phyloP scores from a whole-genome alignment of 2,113 vertebrate genomes.

The Pteropus alecto region DNA sequence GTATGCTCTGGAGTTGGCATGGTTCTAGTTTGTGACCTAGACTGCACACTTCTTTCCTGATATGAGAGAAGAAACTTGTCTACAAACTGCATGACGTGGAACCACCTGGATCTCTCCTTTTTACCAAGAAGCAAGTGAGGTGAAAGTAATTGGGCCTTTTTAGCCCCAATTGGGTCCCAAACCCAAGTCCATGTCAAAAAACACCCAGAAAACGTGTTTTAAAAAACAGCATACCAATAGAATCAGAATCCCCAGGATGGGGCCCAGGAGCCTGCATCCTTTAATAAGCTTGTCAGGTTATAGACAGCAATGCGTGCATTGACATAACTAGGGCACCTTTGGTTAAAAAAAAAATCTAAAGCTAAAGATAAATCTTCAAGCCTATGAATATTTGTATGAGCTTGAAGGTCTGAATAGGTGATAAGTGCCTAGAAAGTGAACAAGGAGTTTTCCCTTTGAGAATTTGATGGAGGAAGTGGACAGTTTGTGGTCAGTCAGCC shows the following conservation, averaged over 20 bases:
- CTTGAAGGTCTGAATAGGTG: background rate
- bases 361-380: background rate
- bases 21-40: background rate
- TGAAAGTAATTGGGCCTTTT: background rate
- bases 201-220: background rate
- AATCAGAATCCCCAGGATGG: background rate
- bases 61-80: background rate
- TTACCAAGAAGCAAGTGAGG: background rate
- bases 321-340: background rate
- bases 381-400: background rate
- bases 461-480: background rate
- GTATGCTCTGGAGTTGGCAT: no score
- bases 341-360: background rate
- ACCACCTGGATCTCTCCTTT: no score
- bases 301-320: background rate
- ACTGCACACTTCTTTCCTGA: accelerated
- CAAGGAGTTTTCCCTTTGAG: background rate
- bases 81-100: no score
- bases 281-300: background rate
- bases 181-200: background rate
- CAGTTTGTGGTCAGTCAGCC: background rate
- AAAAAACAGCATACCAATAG: accelerated
- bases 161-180: background rate
- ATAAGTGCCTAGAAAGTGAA: background rate
- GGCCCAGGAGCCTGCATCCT: background rate